A percentile compares a stretch with the other conserved stretches of the same genome.
phyloP scores from a whole-genome alignment of 35 echinoderm and acorn worm genomes.

The Amphiura filiformis region DNA sequence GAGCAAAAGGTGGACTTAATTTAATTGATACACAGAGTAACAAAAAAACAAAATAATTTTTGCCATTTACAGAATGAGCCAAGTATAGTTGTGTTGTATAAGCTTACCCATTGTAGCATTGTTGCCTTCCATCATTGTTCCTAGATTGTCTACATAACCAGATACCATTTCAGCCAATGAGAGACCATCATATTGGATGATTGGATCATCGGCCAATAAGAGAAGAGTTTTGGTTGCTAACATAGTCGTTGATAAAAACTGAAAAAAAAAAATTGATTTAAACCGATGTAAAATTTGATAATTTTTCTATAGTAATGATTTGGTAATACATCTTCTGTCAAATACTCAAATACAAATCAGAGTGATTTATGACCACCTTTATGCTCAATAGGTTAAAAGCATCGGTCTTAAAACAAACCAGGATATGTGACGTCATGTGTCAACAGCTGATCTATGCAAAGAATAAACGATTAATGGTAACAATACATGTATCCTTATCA shows the following conservation, averaged over 20 bases:
- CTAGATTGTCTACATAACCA: background rate
- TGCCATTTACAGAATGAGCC: no score
- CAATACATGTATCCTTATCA: no score
- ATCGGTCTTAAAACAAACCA: no score
- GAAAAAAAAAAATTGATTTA: background rate
- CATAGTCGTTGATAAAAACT: slow-evolving; percentile 6
- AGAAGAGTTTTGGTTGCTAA: slow-evolving; percentile 39
- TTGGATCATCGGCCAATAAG: slow-evolving; percentile 32
- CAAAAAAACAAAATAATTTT: no score
- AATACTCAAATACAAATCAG: background rate
- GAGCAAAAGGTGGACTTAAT: background rate
- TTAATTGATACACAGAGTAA: background rate
- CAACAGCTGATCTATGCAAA: no score
- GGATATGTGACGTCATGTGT: no score
- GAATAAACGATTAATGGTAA: no score
- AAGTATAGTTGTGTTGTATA: no score
- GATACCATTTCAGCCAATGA: slow-evolving; percentile 41
- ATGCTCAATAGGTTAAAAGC: background rate
- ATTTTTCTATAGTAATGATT: no score
- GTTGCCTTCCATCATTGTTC: background rate
- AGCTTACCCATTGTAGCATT: background rate
- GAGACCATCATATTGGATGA: slow-evolving; percentile 23
- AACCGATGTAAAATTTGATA: no score
- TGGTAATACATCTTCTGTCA: no score
- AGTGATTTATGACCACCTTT: background rate